A percentile compares a stretch with the other conserved stretches of the same genome.
phyloP scores from a whole-genome alignment of 2,113 vertebrate species.

The Lycaon pictus region DNA sequence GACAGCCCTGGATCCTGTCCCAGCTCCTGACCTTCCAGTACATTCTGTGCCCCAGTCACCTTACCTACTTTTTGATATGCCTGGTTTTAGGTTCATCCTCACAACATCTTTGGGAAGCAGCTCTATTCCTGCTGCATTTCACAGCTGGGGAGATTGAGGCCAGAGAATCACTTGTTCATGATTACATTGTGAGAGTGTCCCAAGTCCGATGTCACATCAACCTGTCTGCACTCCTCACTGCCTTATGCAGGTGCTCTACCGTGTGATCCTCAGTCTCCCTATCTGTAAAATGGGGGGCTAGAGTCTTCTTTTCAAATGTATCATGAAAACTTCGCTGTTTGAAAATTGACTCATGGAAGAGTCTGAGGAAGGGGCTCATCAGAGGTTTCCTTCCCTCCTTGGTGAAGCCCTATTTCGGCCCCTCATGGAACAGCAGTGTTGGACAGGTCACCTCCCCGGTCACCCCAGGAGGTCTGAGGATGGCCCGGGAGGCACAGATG shows the following conservation, averaged over 20 bases:
- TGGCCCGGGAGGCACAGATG: background rate
- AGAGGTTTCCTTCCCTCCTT: fast-evolving
- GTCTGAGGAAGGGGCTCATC: background rate
- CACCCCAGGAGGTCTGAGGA: background rate
- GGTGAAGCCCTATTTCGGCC: background rate
- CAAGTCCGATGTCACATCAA: background rate
- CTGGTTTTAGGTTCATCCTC: background rate
- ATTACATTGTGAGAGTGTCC: no score
- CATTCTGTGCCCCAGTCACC: background rate
- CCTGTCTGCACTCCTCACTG: fast-evolving
- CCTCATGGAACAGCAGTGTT: background rate
- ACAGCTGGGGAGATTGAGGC: background rate
- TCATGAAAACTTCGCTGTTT: no score
- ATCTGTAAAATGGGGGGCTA: background rate
- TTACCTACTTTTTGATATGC: fast-evolving
- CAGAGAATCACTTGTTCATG: background rate
- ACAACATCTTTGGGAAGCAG: background rate
- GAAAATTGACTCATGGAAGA: background rate
- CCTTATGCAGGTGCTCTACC: background rate
- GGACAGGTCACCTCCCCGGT: background rate
- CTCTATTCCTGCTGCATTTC: background rate
- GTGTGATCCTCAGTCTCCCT: background rate
- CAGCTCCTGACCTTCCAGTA: background rate
- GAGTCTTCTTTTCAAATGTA: background rate
- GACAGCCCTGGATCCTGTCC: background rate